These are phyloP conservation scores for Deroplatys truncata DNA, from an alignment of 2,888 invertebrate genomes.

Conservation along the genomic window DNA sequence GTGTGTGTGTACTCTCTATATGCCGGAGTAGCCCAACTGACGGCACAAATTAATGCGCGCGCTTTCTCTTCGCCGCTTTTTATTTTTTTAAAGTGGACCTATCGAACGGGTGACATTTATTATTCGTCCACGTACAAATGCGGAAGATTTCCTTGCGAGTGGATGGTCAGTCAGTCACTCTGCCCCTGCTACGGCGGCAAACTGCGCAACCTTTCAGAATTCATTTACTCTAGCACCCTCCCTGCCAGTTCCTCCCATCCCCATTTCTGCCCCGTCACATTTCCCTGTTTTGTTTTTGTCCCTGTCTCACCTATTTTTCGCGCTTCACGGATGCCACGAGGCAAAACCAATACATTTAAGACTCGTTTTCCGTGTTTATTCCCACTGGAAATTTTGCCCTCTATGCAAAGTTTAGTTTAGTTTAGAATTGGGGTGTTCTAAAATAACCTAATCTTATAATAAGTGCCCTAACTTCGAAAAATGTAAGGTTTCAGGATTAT, in stretches of 20 bases:
- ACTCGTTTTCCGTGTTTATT: too few species aligned
- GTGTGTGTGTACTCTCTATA: neutral
- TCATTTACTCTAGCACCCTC: neutral
- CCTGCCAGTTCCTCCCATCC: neutral
- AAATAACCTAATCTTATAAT: too few species aligned
- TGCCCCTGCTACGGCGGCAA: neutral
- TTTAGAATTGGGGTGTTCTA: too few species aligned
- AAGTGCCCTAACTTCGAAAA: too few species aligned
- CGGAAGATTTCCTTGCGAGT: neutral
- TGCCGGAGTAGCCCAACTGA: neutral
- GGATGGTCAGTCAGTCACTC: neutral
- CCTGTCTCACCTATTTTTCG: neutral
- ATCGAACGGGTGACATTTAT: slow-evolving; percentile 10
- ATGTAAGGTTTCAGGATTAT: too few species aligned
- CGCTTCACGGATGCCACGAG: neutral
- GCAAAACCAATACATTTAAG: neutral
- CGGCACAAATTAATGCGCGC: neutral
- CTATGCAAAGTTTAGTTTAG: too few species aligned
- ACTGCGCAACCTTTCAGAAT: slow-evolving; percentile 6
- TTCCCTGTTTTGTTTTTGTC: neutral
- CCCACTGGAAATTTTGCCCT: too few species aligned
- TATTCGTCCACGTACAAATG: neutral
- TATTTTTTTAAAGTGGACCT: slow-evolving; percentile 10
- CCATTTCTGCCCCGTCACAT: neutral
- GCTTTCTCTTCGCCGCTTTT: neutral